Conservation (phyloP, 2,888 invertebrate species). For the Polylopha cassiicola region DNA sequence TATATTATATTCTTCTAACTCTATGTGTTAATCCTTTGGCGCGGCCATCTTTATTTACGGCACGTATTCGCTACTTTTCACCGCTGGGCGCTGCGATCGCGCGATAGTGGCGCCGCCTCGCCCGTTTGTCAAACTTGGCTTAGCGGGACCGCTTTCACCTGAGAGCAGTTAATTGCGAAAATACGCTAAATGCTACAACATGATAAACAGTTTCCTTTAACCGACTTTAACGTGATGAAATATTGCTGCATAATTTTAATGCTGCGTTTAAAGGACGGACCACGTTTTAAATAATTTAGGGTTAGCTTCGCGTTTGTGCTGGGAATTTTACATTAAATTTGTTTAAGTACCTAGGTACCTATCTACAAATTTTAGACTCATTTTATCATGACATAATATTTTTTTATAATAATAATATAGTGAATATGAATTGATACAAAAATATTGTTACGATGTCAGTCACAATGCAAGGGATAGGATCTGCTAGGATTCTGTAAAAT, state of each 20-base stretch:
- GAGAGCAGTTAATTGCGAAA: conserved; percentile 64
- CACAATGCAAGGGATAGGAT: no score
- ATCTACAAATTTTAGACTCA: no score
- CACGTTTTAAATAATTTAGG: conserved; percentile 16
- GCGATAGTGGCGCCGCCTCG: conserved; percentile 55
- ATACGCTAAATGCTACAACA: conserved; percentile 58
- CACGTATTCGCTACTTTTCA: conserved; percentile 60
- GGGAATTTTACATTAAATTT: no score
- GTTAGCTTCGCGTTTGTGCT: conserved; percentile 1
- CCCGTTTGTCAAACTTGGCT: conserved; percentile 63
- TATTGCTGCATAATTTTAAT: conserved; percentile 39
- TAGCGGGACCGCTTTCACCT: conserved; percentile 49
- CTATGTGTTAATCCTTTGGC: no score
- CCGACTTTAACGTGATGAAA: conserved; percentile 31
- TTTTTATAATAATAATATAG: no score
- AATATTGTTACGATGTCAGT: no score
- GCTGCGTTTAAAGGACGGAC: conserved; percentile 21
- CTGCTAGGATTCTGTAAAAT: no score
- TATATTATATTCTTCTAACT: no score
- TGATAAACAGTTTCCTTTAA: conserved; percentile 69
- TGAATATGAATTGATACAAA: no score
- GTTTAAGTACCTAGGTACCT: no score
- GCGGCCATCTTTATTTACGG: conserved; percentile 63
- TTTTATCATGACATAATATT: no score
- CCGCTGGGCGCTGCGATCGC: conserved; percentile 39